Evolutionary conservation across 1,140 invertebrate species (phyloP).

Genomic region (Platyscapa corneri): DNA sequence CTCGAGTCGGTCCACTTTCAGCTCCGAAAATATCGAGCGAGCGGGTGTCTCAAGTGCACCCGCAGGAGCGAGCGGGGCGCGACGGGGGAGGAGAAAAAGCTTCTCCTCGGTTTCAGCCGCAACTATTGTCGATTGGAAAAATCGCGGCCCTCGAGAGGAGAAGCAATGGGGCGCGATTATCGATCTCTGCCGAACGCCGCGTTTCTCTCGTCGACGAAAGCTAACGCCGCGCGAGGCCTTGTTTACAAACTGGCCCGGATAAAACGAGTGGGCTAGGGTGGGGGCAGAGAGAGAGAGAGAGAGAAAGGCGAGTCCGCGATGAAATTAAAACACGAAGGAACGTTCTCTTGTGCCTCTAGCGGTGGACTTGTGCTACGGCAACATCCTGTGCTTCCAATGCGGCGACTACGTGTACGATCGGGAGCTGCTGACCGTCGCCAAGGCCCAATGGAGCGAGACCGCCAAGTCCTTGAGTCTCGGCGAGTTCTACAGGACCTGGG

Average conservation of each 20-base stretch:
- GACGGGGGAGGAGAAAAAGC: too few relatives aligned
- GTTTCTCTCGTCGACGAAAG: too few relatives aligned
- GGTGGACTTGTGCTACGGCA: slow-evolving; percentile 91
- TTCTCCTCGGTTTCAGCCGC: too few relatives aligned
- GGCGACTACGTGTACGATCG: slow-evolving; percentile 94
- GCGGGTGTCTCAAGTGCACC: too few relatives aligned
- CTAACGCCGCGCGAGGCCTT: not conserved
- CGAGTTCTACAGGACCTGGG: slow-evolving; percentile 85
- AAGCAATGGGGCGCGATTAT: too few relatives aligned
- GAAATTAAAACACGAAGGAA: not conserved
- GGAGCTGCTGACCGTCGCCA: slow-evolving; percentile 79
- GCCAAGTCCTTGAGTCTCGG: slow-evolving; percentile 80
- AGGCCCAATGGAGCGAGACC: slow-evolving; percentile 77
- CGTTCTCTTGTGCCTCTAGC: slow-evolving; percentile 68
- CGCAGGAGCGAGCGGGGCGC: too few relatives aligned
- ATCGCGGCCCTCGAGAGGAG: too few relatives aligned
- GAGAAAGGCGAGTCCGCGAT: not conserved
- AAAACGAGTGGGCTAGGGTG: not conserved
- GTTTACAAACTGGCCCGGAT: too few relatives aligned
- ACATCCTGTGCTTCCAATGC: slow-evolving; percentile 93
- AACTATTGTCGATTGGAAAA: too few relatives aligned
- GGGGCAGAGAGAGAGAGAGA: not conserved
- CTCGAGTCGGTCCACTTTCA: too few relatives aligned
- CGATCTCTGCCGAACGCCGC: too few relatives aligned
- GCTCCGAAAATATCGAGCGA: too few relatives aligned